A percentile compares a stretch with the other conserved stretches of the same genome.
These are phyloP conservation scores for Drosophila yakuba DNA, from an alignment of 1,140 invertebrate species.

Conservation along the genomic window DNA sequence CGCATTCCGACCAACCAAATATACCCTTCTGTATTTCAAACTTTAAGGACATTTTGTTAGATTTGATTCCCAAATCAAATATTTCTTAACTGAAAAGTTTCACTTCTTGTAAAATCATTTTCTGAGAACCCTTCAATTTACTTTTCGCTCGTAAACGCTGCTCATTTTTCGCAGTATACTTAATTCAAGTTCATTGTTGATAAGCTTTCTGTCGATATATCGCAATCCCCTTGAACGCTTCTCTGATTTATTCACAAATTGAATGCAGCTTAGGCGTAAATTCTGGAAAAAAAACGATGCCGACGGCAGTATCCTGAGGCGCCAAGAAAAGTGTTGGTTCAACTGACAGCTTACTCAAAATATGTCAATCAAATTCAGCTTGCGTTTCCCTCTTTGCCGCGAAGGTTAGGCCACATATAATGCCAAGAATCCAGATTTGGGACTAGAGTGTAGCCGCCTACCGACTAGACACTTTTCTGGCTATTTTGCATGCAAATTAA, in stretches of 20 bases:
- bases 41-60: no score
- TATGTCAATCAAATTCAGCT: conserved; percentile 70
- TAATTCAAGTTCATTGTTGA: conserved; percentile 33
- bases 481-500: conserved; percentile 74
- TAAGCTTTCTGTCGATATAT: conserved; percentile 12
- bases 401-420: conserved; percentile 52
- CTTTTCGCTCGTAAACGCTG: background rate
- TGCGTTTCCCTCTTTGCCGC: background rate
- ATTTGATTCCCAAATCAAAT: no score
- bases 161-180: conserved; percentile 35
- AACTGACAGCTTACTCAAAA: conserved; percentile 75
- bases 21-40: background rate
- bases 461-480: conserved; percentile 32
- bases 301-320: conserved; percentile 38
- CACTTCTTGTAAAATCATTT: no score
- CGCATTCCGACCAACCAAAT: background rate
- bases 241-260: conserved; percentile 60
- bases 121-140: no score
- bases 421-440: conserved; percentile 22
- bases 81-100: no score
- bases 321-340: conserved; percentile 50
- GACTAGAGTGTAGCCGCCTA: conserved; percentile 24
- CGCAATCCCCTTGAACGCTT: conserved; percentile 48
- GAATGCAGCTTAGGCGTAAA: conserved; percentile 47
- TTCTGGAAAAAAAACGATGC: conserved; percentile 52